These are phyloP conservation scores for Cryptomyrus ogoouensis DNA, from an alignment of 2,113 vertebrate species.

Conservation along the genomic window DNA sequence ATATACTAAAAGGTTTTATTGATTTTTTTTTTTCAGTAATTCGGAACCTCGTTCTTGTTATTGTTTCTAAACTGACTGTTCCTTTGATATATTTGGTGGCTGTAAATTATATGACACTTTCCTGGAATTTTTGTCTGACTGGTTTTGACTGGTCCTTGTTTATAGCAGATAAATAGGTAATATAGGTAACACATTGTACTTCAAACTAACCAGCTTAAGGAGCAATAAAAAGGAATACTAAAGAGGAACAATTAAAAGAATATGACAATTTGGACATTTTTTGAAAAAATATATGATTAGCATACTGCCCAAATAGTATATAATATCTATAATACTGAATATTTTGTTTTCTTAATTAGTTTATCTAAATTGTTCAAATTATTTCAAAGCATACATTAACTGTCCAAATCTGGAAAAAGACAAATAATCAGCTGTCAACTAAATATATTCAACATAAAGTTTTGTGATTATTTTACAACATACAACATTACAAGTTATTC, in stretches of 20 bases:
- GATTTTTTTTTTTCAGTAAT: background rate
- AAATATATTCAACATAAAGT: background rate
- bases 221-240: background rate
- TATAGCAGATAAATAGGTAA: background rate
- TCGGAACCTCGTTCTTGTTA: background rate
- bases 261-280: background rate
- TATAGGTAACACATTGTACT: background rate
- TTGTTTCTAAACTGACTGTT: background rate
- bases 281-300: background rate
- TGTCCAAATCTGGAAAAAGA: background rate
- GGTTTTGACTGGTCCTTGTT: background rate
- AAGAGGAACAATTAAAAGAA: background rate
- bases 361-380: background rate
- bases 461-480: background rate
- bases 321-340: background rate
- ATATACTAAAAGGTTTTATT: background rate
- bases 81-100: background rate
- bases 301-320: background rate
- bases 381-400: background rate
- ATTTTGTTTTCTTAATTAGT: background rate
- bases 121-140: background rate
- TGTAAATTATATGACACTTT: background rate
- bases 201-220: background rate
- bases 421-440: background rate
- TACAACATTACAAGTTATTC: background rate